Evolutionary conservation across 2,113 vertebrate genomes (phyloP).

Genomic region (Tupaia tana): DNA sequence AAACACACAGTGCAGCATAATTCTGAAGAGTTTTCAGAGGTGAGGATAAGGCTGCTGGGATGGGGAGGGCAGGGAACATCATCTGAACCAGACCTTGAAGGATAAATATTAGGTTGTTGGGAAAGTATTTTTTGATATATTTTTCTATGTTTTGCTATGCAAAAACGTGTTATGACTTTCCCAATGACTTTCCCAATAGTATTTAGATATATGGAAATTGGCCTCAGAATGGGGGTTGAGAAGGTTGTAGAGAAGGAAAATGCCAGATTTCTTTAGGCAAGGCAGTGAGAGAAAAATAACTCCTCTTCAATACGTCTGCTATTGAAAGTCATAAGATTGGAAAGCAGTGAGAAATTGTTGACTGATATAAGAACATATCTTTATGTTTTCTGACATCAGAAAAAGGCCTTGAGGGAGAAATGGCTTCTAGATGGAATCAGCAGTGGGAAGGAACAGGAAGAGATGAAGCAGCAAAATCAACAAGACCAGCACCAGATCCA

Average conservation of each 20-base stretch:
- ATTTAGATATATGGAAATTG: not conserved
- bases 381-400: conserved; percentile 85
- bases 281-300: not conserved
- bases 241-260: not conserved
- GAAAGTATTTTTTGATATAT: too few relatives aligned
- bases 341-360: not conserved
- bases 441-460: conserved; percentile 93
- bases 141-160: too few relatives aligned
- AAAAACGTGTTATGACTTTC: too few relatives aligned
- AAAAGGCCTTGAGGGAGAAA: conserved; percentile 95
- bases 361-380: not conserved
- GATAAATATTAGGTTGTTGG: not conserved
- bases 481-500: conserved; percentile 90
- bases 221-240: not conserved
- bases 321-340: not conserved
- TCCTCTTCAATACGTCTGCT: not conserved
- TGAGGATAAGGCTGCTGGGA: not conserved
- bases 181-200: too few relatives aligned
- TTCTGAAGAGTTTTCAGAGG: not conserved
- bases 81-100: not conserved
- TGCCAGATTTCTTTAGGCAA: not conserved
- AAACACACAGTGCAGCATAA: not conserved
- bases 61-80: not conserved
- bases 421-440: conserved; percentile 97
- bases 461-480: conserved; percentile 91